phyloP scores from a whole-genome alignment of 2,113 vertebrate species.

The Tupaia chinensis region DNA sequence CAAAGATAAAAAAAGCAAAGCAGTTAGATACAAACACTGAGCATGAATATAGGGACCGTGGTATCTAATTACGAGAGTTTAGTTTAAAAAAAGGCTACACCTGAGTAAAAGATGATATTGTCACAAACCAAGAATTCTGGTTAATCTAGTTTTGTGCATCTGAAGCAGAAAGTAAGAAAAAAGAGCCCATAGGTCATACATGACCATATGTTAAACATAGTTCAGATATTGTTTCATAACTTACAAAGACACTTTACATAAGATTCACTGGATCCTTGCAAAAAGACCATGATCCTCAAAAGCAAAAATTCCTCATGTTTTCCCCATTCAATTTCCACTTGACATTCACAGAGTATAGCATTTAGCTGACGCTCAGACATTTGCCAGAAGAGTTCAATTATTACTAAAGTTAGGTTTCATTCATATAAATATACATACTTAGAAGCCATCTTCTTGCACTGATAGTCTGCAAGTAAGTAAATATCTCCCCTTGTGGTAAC shows the following conservation, averaged over 20 bases:
- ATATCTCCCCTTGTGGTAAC: constrained; percentile 96
- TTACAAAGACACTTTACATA: constrained; percentile 17
- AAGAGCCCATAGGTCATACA: not conserved
- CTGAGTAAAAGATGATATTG: not conserved
- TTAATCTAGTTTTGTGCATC: not conserved
- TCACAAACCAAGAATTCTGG: constrained; percentile 50
- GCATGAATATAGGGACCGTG: not conserved
- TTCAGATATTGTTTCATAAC: not conserved
- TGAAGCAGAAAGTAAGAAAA: not conserved
- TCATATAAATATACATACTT: constrained; percentile 89
- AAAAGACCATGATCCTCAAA: constrained; percentile 37
- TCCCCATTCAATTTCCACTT: not conserved
- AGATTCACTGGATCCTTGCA: not conserved
- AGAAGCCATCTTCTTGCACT: constrained; percentile 98
- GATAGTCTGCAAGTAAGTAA: constrained; percentile 96
- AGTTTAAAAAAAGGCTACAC: constrained; percentile 19
- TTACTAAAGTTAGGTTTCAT: constrained; percentile 26
- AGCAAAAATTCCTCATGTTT: not conserved
- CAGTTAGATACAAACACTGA: constrained; percentile 27
- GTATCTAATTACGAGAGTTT: not conserved
- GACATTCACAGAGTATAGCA: not conserved
- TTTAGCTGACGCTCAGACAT: not conserved
- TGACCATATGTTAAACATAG: constrained; percentile 12
- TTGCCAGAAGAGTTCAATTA: not conserved
- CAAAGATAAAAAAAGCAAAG: not conserved